These are phyloP conservation scores for Aphrophora alni DNA, from an alignment of 2,888 invertebrate genomes.

Conservation along the genomic window DNA sequence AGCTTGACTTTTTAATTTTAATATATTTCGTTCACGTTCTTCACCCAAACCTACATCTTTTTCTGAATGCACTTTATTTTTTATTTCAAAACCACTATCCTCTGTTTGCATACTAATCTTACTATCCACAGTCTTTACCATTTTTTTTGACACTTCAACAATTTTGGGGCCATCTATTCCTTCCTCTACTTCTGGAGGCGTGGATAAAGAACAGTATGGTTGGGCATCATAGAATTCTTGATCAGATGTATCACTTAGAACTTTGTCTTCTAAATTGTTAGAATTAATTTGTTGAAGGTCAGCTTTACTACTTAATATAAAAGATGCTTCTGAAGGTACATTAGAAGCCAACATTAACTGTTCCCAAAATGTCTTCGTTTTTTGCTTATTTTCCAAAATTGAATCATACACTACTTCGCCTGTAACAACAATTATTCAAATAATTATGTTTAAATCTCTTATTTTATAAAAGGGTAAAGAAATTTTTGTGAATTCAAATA, in stretches of 20 bases:
- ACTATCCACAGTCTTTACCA: background rate
- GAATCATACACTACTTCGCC: conserved; percentile 54
- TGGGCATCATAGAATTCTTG: background rate
- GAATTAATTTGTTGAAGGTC: background rate
- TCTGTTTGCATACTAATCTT: background rate
- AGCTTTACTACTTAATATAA: background rate
- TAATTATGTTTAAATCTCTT: background rate
- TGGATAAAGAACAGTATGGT: background rate
- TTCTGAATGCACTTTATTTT: background rate
- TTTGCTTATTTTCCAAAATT: conserved; percentile 54
- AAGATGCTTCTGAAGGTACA: conserved; percentile 26
- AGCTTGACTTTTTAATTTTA: background rate
- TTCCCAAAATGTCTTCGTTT: conserved; percentile 55
- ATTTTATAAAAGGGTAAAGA: background rate
- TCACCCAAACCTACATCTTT: background rate
- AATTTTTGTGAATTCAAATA: no score
- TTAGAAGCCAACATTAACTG: conserved; percentile 53
- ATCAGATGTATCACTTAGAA: background rate
- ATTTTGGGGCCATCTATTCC: background rate
- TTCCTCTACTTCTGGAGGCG: background rate
- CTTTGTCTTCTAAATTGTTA: background rate
- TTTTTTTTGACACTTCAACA: background rate
- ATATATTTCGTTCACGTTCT: background rate
- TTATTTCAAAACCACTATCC: background rate
- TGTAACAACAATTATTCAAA: conserved; percentile 44